These are phyloP conservation scores for Ectemnius lituratus DNA, from an alignment of 2,888 invertebrate species.

Conservation along the genomic window DNA sequence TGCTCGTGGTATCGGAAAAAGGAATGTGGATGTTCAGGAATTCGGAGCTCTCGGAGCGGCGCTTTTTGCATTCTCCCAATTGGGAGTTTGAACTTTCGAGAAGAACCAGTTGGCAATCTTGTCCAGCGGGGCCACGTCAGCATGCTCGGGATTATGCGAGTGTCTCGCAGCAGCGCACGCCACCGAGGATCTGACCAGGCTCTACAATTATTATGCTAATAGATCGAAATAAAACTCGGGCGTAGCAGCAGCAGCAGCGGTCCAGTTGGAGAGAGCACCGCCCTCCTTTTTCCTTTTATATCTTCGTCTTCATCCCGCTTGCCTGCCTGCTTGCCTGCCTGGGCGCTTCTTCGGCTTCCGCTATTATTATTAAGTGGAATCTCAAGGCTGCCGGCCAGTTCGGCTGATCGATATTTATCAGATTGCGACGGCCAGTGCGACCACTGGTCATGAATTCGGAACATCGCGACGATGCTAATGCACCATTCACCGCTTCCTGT, in stretches of 20 bases:
- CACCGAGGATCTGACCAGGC: slow-evolving; percentile 37
- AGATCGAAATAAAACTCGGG: slow-evolving; percentile 61
- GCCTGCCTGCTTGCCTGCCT: slow-evolving; percentile 33
- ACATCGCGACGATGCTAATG: slow-evolving; percentile 65
- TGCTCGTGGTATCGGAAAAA: no score
- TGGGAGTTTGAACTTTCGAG: background rate
- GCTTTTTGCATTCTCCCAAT: background rate
- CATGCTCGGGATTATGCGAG: slow-evolving; percentile 8
- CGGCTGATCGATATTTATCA: slow-evolving; percentile 70
- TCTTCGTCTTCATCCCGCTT: slow-evolving; percentile 20
- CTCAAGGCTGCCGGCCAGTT: slow-evolving; percentile 61
- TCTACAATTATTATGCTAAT: slow-evolving; percentile 75
- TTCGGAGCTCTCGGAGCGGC: no score
- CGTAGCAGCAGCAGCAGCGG: slow-evolving; percentile 19
- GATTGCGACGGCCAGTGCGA: slow-evolving; percentile 43
- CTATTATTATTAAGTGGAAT: slow-evolving; percentile 73
- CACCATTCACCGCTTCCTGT: slow-evolving; percentile 17
- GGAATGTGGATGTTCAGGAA: no score
- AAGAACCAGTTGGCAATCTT: slow-evolving; percentile 1
- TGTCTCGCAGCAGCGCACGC: slow-evolving; percentile 21
- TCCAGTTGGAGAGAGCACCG: no score
- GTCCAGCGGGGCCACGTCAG: slow-evolving; percentile 3
- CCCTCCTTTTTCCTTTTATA: background rate
- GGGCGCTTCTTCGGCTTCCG: slow-evolving; percentile 63
- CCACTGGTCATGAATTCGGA: background rate